Conservation (phyloP, 2,888 invertebrate genomes). For the Augiades crinisus region DNA sequence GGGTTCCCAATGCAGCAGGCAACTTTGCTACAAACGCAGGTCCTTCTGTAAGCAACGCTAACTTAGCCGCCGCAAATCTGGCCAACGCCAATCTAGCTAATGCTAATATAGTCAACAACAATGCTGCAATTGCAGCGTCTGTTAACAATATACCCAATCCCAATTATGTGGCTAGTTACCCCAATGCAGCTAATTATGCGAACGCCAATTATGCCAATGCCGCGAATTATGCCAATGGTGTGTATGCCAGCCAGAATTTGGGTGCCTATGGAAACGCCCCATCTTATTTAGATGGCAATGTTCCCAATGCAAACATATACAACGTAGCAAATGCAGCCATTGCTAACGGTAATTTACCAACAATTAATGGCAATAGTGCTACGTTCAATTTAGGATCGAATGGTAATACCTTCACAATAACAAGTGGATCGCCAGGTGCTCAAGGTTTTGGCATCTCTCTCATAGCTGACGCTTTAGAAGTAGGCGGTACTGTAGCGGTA, state of each 20-base stretch:
- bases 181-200: constrained; percentile 1
- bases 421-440: constrained; percentile 38
- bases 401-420: constrained; percentile 37
- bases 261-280: background rate
- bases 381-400: constrained; percentile 39
- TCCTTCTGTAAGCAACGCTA: constrained; percentile 15
- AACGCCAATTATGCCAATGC: background rate
- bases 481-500: constrained; percentile 52
- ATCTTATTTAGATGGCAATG: too few relatives aligned
- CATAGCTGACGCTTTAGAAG: constrained; percentile 51
- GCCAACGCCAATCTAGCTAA: constrained; percentile 23
- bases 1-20: constrained; percentile 13
- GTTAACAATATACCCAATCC: constrained; percentile 9
- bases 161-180: background rate
- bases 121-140: background rate
- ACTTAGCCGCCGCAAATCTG: constrained; percentile 22
- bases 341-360: constrained; percentile 30
- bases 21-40: constrained; percentile 8
- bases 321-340: too few relatives aligned
- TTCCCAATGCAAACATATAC: too few relatives aligned
- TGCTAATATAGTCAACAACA: constrained; percentile 17
- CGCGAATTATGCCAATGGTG: constrained; percentile 2
- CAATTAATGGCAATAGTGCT: constrained; percentile 36
- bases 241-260: background rate
- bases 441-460: constrained; percentile 49